Evolutionary conservation across 2,113 vertebrate genomes (phyloP).

Genomic region (Lates calcarifer): DNA sequence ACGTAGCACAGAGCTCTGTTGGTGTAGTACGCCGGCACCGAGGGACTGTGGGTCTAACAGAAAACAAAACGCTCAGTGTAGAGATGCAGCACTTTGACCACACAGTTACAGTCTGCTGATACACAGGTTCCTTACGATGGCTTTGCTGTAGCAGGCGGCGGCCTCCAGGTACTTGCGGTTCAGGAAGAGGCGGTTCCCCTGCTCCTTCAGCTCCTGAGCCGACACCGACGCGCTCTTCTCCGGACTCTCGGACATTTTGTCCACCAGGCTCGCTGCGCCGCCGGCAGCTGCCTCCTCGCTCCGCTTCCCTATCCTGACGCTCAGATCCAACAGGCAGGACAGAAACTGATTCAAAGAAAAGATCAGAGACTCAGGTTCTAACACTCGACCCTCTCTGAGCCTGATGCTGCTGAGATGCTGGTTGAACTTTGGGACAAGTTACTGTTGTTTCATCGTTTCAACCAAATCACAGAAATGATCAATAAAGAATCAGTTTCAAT

Average conservation of each 20-base stretch:
- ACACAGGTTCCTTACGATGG: conserved; percentile 86
- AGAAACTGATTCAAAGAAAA: neutral
- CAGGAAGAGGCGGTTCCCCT: conserved; percentile 94
- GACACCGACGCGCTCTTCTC: conserved; percentile 88
- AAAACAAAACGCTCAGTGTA: neutral
- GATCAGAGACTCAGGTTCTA: no score
- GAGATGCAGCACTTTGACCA: neutral
- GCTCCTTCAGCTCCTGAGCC: conserved; percentile 95
- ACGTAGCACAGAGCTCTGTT: conserved; percentile 94
- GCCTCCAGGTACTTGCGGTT: conserved; percentile 94
- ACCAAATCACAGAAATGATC: no score
- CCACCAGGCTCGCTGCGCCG: conserved; percentile 76
- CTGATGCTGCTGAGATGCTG: no score
- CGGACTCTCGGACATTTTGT: conserved; percentile 87
- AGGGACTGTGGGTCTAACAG: conserved; percentile 90
- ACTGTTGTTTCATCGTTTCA: no score
- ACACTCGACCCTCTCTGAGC: no score
- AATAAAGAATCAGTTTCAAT: no score
- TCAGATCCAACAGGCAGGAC: neutral
- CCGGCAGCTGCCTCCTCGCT: conserved; percentile 58
- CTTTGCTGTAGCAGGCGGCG: conserved; percentile 90
- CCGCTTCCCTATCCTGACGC: conserved; percentile 78
- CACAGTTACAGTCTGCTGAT: no score
- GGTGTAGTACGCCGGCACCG: conserved; percentile 94
- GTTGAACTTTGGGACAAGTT: no score